These are phyloP conservation scores for Apamea epomidion DNA, from an alignment of 2,888 invertebrate genomes.

Conservation along the genomic window DNA sequence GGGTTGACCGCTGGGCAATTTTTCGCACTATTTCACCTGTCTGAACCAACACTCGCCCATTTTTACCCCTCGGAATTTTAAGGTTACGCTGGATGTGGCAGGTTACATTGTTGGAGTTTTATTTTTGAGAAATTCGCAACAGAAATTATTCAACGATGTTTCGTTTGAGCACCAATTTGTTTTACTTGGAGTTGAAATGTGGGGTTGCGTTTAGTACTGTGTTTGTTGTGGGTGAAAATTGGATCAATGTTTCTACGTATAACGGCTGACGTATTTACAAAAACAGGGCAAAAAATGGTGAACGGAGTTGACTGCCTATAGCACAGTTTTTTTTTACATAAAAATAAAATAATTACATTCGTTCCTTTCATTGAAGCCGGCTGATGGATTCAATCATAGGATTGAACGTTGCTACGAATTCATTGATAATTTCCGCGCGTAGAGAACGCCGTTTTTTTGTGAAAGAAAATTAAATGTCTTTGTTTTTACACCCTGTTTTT, in stretches of 20 bases:
- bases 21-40: conserved; percentile 90
- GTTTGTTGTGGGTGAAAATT: not conserved
- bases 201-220: not conserved
- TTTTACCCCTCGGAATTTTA: conserved; percentile 70
- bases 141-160: conserved; percentile 44
- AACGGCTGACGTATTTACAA: not conserved
- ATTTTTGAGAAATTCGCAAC: conserved; percentile 54
- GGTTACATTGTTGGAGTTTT: conserved; percentile 57
- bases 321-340: not conserved
- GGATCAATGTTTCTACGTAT: not conserved
- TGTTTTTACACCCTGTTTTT: no score
- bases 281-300: not conserved
- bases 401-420: not conserved
- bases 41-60: conserved; percentile 79
- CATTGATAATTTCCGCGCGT: not conserved
- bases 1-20: conserved; percentile 84
- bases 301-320: not conserved
- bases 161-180: conserved; percentile 44
- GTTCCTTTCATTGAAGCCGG: not conserved
- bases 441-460: no score
- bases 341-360: not conserved
- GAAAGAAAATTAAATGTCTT: no score
- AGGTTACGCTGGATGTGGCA: conserved; percentile 69
- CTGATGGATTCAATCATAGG: not conserved
- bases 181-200: conserved; percentile 36